Conservation (phyloP, 2,113 vertebrate species). For the Formicarius rufipectus region DNA sequence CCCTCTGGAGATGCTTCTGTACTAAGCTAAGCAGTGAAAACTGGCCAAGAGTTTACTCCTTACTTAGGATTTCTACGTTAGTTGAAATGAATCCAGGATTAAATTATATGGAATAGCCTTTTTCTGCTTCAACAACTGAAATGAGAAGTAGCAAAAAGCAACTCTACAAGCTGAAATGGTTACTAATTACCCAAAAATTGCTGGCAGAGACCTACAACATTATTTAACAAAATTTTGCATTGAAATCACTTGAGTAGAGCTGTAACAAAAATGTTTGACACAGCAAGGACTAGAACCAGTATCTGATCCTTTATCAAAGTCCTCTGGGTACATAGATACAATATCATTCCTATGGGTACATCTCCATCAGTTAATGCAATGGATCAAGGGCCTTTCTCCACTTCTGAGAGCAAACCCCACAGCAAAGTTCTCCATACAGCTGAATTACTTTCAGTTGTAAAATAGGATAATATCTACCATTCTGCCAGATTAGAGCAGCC, state of each 20-base stretch:
- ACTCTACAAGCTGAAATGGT: not conserved
- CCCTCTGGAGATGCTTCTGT: not conserved
- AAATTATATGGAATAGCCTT: not conserved
- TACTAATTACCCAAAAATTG: not conserved
- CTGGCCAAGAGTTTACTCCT: not conserved
- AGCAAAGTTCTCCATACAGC: rapidly evolving
- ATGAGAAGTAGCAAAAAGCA: not conserved
- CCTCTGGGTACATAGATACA: too few species aligned
- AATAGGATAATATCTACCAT: not conserved
- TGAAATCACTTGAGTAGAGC: not conserved
- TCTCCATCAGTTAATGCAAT: not conserved
- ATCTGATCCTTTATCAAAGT: not conserved
- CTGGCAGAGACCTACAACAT: not conserved
- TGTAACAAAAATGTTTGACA: not conserved
- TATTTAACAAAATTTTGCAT: not conserved
- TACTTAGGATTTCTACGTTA: not conserved
- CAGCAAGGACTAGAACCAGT: not conserved
- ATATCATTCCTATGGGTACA: rapidly evolving
- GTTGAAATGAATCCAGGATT: not conserved
- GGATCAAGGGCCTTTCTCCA: not conserved
- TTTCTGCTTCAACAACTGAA: not conserved
- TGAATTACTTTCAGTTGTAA: not conserved
- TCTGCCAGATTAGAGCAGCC: not conserved
- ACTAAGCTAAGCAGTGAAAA: not conserved
- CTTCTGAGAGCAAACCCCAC: rapidly evolving